A percentile compares a stretch with the other conserved stretches of the same genome.
phyloP scores from a whole-genome alignment of 2,888 invertebrate genomes.

The Scaptomyza tumidula region DNA sequence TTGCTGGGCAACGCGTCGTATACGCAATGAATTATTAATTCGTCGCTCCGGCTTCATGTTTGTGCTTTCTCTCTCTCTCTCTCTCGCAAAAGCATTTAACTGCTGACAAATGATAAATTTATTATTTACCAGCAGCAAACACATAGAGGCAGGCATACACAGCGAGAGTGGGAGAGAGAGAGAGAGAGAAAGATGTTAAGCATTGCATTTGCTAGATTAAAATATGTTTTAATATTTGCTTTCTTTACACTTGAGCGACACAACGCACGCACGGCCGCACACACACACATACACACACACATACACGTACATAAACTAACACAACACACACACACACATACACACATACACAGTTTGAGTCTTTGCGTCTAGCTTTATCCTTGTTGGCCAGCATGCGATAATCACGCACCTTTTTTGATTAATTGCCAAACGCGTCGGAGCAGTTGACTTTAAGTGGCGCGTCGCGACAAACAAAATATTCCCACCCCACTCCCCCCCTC shows the following conservation, averaged over 20 bases:
- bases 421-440: conserved; percentile 72
- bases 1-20: conserved; percentile 74
- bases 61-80: conserved; percentile 20
- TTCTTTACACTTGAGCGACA: conserved; percentile 58
- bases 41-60: conserved; percentile 51
- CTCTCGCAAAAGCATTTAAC: conserved; percentile 71
- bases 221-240: conserved; percentile 79
- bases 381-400: conserved; percentile 55
- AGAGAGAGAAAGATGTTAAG: conserved; percentile 16
- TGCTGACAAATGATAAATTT: conserved; percentile 83
- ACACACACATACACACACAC: conserved; percentile 10
- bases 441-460: conserved; percentile 57
- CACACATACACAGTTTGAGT: not conserved
- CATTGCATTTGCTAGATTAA: conserved; percentile 75
- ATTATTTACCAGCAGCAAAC: conserved; percentile 76
- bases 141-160: conserved; percentile 27
- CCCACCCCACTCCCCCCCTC: not conserved
- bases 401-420: conserved; percentile 81
- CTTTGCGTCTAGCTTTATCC: conserved; percentile 20
- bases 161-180: not conserved
- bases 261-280: conserved; percentile 24
- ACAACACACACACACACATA: conserved; percentile 5
- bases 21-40: conserved; percentile 82
- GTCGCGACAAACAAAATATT: conserved; percentile 6
- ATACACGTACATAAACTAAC: conserved; percentile 1